Conservation (phyloP, 1,140 invertebrate genomes). For the Brachionus asplanchnoidis region DNA sequence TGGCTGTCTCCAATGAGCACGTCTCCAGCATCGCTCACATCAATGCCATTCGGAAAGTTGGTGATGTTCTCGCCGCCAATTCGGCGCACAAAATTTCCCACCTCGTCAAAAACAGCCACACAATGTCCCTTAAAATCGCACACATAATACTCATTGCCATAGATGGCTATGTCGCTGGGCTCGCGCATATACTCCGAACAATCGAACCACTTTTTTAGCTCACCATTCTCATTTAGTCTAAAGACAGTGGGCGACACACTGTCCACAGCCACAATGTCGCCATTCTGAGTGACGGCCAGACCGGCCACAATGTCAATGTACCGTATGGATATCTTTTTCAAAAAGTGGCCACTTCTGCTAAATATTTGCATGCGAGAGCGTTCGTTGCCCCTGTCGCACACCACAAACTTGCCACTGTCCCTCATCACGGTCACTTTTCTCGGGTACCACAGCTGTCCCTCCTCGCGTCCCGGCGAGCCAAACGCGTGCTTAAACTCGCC, state of each 20-base stretch:
- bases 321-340: constrained; percentile 84
- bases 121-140: constrained; percentile 97
- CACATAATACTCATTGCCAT: constrained; percentile 87
- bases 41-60: constrained; percentile 94
- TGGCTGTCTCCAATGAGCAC: constrained; percentile 93
- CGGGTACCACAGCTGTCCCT: constrained; percentile 92
- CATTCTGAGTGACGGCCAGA: constrained; percentile 78
- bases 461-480: constrained; percentile 76
- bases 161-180: constrained; percentile 89
- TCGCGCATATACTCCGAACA: constrained; percentile 94
- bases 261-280: constrained; percentile 91
- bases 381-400: constrained; percentile 91
- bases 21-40: constrained; percentile 86
- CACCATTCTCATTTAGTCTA: constrained; percentile 80
- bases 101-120: constrained; percentile 87
- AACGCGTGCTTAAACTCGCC: constrained; percentile 82
- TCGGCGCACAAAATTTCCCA: constrained; percentile 79
- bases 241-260: constrained; percentile 94
- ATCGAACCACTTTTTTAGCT: constrained; percentile 87
- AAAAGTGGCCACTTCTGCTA: constrained; percentile 61
- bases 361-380: constrained; percentile 92
- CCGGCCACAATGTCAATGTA: constrained; percentile 97
- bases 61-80: constrained; percentile 91
- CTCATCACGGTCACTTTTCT: constrained; percentile 87
- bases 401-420: constrained; percentile 66